A percentile compares a stretch with the other conserved stretches of the same genome.
Conservation (phyloP, 2,888 invertebrate genomes). For the Drosophila rubida region DNA sequence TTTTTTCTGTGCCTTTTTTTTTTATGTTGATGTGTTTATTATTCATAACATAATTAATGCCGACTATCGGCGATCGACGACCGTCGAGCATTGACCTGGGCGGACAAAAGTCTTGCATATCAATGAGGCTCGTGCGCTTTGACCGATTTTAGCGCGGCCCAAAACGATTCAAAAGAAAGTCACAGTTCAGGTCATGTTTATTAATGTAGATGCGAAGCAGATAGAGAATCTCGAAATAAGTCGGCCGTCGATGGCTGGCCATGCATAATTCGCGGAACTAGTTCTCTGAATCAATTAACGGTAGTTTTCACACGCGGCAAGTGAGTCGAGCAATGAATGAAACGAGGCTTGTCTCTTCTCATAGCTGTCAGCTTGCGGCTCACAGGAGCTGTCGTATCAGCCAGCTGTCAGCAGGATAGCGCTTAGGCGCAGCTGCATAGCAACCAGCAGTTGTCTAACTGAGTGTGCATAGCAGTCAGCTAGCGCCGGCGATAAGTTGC, state of each 20-base stretch:
- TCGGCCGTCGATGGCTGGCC: neutral
- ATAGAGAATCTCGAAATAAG: neutral
- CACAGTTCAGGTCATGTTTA: conserved; percentile 33
- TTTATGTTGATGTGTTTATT: conserved; percentile 16
- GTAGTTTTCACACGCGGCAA: neutral
- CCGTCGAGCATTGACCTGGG: conserved; percentile 56
- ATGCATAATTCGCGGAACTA: conserved; percentile 23
- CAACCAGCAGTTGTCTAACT: neutral
- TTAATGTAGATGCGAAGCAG: conserved; percentile 23
- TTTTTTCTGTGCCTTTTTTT: conserved; percentile 24
- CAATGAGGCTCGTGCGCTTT: conserved; percentile 57
- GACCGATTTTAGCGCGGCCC: conserved; percentile 51
- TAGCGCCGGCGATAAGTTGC: neutral
- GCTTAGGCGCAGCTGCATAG: neutral
- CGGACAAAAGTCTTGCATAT: conserved; percentile 29
- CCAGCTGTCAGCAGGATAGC: neutral
- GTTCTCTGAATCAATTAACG: conserved; percentile 25
- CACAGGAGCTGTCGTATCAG: conserved; percentile 6
- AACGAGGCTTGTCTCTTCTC: neutral
- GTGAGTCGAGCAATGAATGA: neutral
- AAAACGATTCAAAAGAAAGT: conserved; percentile 21
- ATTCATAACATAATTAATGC: conserved; percentile 34
- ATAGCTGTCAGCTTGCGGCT: conserved; percentile 7
- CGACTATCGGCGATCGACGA: conserved; percentile 29
- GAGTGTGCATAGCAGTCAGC: conserved; percentile 5